Evolutionary conservation across 2,797 vertebrate genomes (phyloP).

Genomic region (Chiloscyllium punctatum): DNA sequence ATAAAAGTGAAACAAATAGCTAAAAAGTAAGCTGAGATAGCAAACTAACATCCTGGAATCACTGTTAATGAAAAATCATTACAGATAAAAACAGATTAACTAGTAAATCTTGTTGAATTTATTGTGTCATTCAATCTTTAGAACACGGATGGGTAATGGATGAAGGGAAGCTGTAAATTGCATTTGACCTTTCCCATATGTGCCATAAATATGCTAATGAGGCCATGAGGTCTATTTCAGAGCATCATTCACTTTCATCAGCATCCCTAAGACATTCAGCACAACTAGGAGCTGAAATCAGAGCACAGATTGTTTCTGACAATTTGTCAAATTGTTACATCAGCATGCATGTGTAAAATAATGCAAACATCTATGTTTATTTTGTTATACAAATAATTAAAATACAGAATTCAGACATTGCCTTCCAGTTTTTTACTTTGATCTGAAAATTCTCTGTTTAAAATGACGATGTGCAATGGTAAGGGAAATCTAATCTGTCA

Average conservation of each 20-base stretch:
- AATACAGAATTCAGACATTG: neutral
- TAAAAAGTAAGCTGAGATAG: neutral
- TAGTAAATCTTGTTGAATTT: neutral
- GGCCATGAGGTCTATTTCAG: neutral
- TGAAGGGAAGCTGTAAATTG: neutral
- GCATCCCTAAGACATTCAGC: neutral
- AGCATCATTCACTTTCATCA: neutral
- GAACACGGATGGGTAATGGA: neutral
- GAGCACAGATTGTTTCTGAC: neutral
- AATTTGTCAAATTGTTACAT: neutral
- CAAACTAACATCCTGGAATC: neutral
- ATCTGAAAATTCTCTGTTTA: constrained; percentile 1
- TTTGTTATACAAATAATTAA: neutral
- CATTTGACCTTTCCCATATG: constrained; percentile 17
- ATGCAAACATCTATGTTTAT: neutral
- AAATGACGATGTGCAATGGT: neutral
- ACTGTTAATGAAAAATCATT: neutral
- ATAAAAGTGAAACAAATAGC: neutral
- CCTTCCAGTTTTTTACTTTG: neutral
- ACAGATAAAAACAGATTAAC: constrained; percentile 2
- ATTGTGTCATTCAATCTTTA: neutral
- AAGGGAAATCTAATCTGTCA: constrained; percentile 30
- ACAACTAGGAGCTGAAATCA: neutral
- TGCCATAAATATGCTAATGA: constrained; percentile 5
- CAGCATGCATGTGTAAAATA: neutral